These are phyloP conservation scores for Glaucomys volans DNA, from an alignment of 2,113 vertebrate genomes.

Conservation along the genomic window DNA sequence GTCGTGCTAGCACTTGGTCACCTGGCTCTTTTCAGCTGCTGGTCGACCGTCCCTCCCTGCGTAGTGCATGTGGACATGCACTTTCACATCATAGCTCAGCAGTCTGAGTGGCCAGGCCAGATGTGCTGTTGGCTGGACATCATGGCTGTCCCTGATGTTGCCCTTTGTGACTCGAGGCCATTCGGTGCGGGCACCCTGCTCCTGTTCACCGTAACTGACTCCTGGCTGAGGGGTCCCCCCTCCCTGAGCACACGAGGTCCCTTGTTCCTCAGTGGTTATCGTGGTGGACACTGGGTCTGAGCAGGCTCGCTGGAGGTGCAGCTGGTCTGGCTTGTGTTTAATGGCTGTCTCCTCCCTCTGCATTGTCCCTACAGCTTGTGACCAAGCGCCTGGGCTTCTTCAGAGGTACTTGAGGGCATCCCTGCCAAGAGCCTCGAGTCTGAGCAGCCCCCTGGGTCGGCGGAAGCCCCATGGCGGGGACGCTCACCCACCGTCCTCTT, in stretches of 20 bases:
- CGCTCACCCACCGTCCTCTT: not conserved
- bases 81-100: not conserved
- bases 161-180: not conserved
- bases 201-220: constrained; percentile 41
- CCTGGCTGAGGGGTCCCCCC: not conserved
- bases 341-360: not conserved
- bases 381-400: not conserved
- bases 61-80: not conserved
- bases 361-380: not conserved
- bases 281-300: constrained; percentile 64
- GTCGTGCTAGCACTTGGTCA: not conserved
- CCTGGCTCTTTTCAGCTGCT: not conserved
- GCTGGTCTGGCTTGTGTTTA: constrained; percentile 22
- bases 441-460: not conserved
- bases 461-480: no score
- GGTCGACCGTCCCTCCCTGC: not conserved
- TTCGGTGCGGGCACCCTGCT: not conserved
- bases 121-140: not conserved
- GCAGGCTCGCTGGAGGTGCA: not conserved
- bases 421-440: not conserved
- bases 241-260: not conserved
- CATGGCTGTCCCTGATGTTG: not conserved
- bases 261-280: not conserved
- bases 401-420: not conserved
- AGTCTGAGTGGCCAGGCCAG: not conserved